Percentiles rank a stretch among this genome's conserved stretches.
phyloP scores from a whole-genome alignment of 2,113 vertebrate species.

The Origma solitaria region DNA sequence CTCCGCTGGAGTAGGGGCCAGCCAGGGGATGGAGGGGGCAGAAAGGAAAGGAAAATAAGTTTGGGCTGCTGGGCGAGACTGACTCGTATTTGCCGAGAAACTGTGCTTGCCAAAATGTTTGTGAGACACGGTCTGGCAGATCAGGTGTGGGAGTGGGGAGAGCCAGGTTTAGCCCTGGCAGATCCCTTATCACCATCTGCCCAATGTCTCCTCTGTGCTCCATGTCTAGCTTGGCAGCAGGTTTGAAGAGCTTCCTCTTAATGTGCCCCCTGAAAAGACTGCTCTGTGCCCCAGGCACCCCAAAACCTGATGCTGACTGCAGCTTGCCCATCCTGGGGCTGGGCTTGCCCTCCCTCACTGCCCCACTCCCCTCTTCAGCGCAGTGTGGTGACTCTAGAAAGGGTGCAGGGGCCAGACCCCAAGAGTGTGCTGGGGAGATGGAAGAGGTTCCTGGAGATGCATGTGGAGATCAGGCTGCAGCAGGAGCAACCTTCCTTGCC shows the following conservation, averaged over 20 bases:
- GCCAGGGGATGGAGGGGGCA: not conserved
- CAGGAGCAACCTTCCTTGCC: not conserved
- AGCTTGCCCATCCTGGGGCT: not conserved
- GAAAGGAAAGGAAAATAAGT: not conserved
- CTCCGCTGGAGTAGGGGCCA: not conserved
- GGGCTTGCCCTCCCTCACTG: not conserved
- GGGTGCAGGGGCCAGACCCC: not conserved
- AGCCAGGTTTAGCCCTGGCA: not conserved
- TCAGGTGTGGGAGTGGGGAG: not conserved
- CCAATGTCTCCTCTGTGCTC: not conserved
- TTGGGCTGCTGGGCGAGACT: not conserved
- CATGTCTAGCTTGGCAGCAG: not conserved
- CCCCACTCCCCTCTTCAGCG: not conserved
- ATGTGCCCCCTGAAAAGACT: not conserved
- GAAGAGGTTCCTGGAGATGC: not conserved
- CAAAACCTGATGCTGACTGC: not conserved
- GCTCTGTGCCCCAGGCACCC: not conserved
- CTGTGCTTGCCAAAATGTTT: not conserved
- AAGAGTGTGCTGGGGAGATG: not conserved
- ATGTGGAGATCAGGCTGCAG: not conserved
- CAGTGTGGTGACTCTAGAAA: not conserved
- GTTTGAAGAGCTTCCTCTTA: not conserved
- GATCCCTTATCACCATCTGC: not conserved
- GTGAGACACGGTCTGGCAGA: accelerated
- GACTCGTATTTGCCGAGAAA: not conserved